Base-by-base conservation (phyloP, 2,113 vertebrate species). In the Pelodiscus sinensis region DNA sequence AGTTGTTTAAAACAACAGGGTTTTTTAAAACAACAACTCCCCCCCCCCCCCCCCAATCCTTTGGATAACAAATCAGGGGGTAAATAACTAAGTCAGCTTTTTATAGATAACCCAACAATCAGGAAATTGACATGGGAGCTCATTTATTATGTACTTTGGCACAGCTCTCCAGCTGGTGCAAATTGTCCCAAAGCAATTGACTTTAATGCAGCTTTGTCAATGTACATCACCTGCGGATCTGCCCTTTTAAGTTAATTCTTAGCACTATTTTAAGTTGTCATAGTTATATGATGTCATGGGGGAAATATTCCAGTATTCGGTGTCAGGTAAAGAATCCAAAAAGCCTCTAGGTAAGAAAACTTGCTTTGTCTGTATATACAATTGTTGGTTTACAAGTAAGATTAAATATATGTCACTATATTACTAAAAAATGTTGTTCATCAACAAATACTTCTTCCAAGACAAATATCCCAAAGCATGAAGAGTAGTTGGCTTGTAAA, bases 71-170 rank as follows among this genome's bases (percentile, higher is more conserved):
- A 90, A 86, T 88, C 7, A 55, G 51, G n/a, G 29, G 7, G 4
- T 52, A 71, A 22, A 35, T 82, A 52, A 79, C 27, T 12, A 79
- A 90, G 51, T 38, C 35, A 73, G 24, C 44, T 44, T 52, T 75
- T 44, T 75, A 50, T 6, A 68, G 38, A 27, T 92, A 77, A 25
- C 52, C 78, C 92, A 81, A 89, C 84, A 56, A 88, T 31, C 22
- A 54, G 50, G 7, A 55, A 79, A 91, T 85, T 88, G 79, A 94
- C 44, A 52, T 81, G 50, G n/a, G 56, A 21, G 52, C 71, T 92
- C 65, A 83, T 90, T 90, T 81, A 90, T 38, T 83, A 89, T 89
- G 54, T 65, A 79, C 54, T 75, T 82, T 85, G 82, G 71, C 27
- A 44, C 73, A 24, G 31, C 35, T 50, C 21, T 21, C 10, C 73